These are phyloP conservation scores for Pterois miles DNA, from an alignment of 2,797 vertebrate genomes.

Conservation along the genomic window DNA sequence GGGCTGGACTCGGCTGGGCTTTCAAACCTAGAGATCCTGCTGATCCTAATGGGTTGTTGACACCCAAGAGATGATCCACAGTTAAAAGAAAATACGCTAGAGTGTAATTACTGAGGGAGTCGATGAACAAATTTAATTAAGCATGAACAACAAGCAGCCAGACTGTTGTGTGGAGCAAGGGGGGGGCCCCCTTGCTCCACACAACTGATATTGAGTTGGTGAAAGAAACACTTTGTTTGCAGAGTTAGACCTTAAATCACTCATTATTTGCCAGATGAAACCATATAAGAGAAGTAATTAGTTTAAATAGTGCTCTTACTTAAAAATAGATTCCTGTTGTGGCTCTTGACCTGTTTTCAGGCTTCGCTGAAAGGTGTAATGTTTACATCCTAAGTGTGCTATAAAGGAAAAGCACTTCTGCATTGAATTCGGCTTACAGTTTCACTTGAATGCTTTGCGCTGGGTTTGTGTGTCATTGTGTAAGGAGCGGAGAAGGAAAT, in stretches of 20 bases:
- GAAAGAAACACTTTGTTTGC: conserved; percentile 29
- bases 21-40: conserved; percentile 6
- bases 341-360: conserved; percentile 30
- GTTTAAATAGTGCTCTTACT: conserved; percentile 63
- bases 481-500: not conserved
- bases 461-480: conserved; percentile 9
- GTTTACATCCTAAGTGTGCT: conserved; percentile 25
- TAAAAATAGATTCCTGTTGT: conserved; percentile 50
- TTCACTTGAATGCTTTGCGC: conserved; percentile 35
- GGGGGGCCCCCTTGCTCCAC: conserved; percentile 12
- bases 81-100: conserved; percentile 50
- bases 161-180: too few species aligned
- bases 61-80: conserved; percentile 53
- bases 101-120: conserved; percentile 62
- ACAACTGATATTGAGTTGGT: conserved; percentile 35
- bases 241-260: conserved; percentile 59
- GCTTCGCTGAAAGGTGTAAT: conserved; percentile 15
- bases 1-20: not conserved
- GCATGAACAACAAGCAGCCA: conserved; percentile 65
- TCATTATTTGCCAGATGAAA: conserved; percentile 60
- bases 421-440: conserved; percentile 34
- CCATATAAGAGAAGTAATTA: conserved; percentile 62
- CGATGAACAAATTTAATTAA: conserved; percentile 74
- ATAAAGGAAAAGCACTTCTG: conserved; percentile 30
- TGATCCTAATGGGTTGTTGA: conserved; percentile 39